Base-by-base conservation (phyloP, 2,888 invertebrate genomes). In the Mesorhabditis spiculigera region DNA sequence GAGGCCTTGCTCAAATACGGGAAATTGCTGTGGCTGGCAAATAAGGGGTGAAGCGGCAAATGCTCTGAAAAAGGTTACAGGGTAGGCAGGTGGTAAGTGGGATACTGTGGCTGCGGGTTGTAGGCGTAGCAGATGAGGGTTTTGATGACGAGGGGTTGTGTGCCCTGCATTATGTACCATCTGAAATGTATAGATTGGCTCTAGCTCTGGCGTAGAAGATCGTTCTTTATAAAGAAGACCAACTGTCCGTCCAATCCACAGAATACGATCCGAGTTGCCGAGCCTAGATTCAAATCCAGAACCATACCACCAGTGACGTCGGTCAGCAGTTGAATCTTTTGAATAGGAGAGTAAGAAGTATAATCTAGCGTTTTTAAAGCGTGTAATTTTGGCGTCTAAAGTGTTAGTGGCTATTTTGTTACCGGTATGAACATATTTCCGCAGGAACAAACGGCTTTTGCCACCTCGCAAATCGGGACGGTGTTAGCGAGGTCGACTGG, bases 401-500 rank as follows among this genome's bases (percentile, higher is more conserved):
- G 28, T 28, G 28, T 28, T 28, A 28, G 28, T 28, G 28, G 28
- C 28, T 28, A 28, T 28, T 28, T 28, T 28, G 28, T 28, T 28
- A 10, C 58, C 58, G 58, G 58, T 13, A 50, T 50, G 58, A 50
- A 50, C 58, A 50, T 50, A n/a, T 50, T 50, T 13, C 58, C 58
- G n/a, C 58, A 50, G n/a, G 58, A 50, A n/a, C 58, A 50, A 50
- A 13, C 8, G 58, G 58, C 58, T 50, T 50, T 50, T 50, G 58
- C 58, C n/a, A 50, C 58, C n/a, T 50, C 58, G n/a, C 58, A 50
- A 50, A 50, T 50, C 58, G 58, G 58, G n/a, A 50, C 58, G 58
- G 58, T 50, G 8, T n/a, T n/a, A n/a, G n/a, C 58, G 58, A 50
- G 58, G n/a, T 50, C 58, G 58, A 50, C n/a, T 10, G 58, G 58